Conservation (phyloP, 1,140 invertebrate genomes). For the Eubasilissa regina region DNA sequence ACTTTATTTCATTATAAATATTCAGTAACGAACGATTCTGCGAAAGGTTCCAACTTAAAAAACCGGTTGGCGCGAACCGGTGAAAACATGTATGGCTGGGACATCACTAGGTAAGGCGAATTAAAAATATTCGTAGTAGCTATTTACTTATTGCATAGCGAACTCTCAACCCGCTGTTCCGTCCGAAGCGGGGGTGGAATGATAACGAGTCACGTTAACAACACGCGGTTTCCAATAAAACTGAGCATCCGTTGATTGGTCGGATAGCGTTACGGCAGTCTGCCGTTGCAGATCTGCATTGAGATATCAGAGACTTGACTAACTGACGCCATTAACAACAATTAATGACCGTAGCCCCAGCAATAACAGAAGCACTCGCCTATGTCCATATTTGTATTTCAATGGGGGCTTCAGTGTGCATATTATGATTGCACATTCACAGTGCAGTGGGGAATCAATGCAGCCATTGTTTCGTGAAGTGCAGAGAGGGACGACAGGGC, state of each 20-base stretch:
- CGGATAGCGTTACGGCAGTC: slow-evolving; percentile 22
- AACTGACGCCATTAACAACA: background rate
- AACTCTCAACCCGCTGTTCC: background rate
- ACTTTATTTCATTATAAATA: too few species aligned
- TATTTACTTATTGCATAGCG: background rate
- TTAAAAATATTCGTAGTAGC: background rate
- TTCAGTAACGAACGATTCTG: too few species aligned
- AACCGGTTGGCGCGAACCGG: too few species aligned
- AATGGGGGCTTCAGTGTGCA: background rate
- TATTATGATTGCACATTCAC: slow-evolving; percentile 7
- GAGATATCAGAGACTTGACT: slow-evolving; percentile 23
- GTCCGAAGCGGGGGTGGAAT: background rate
- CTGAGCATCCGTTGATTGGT: slow-evolving; percentile 5
- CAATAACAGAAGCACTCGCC: background rate
- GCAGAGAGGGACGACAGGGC: background rate
- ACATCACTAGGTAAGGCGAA: background rate
- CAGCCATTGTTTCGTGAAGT: slow-evolving; percentile 13
- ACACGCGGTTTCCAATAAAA: slow-evolving; percentile 18
- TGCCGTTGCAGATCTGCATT: slow-evolving; percentile 21
- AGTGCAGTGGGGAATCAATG: slow-evolving; percentile 11
- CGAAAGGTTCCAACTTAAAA: too few species aligned
- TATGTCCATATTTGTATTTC: slow-evolving; percentile 16
- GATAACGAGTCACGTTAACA: too few species aligned
- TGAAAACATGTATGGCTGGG: too few species aligned
- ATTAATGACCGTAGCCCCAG: background rate